Conservation (phyloP, 2,113 vertebrate species). For the Hoplias malabaricus region DNA sequence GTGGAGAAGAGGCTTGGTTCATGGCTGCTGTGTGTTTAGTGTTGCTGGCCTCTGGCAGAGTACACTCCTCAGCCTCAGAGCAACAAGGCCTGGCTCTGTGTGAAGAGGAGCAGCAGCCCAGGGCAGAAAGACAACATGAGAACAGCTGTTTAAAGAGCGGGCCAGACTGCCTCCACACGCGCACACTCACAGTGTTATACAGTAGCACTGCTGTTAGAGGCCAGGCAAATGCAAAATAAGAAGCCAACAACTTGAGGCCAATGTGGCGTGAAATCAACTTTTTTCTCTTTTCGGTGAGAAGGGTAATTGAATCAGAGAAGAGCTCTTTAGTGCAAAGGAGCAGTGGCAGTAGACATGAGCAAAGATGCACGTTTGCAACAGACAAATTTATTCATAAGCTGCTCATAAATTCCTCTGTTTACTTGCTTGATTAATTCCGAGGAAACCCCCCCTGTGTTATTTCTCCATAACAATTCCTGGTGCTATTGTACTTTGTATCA, state of each 20-base stretch:
- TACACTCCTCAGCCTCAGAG: not conserved
- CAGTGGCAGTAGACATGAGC: not conserved
- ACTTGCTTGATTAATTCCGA: too few relatives aligned
- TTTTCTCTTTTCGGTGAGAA: conserved; percentile 14
- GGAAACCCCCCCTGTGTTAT: too few relatives aligned
- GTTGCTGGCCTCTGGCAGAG: conserved; percentile 29
- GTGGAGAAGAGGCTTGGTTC: conserved; percentile 14
- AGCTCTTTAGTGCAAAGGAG: not conserved
- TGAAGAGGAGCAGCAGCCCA: not conserved
- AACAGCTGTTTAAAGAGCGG: conserved; percentile 45
- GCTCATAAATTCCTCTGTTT: too few relatives aligned
- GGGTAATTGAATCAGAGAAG: conserved; percentile 25
- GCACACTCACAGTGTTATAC: conserved; percentile 29
- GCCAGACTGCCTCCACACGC: conserved; percentile 5
- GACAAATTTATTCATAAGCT: too few relatives aligned
- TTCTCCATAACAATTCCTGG: too few relatives aligned
- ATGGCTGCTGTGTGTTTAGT: conserved; percentile 14
- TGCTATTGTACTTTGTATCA: too few relatives aligned
- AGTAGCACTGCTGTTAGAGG: conserved; percentile 41
- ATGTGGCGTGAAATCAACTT: conserved; percentile 30
- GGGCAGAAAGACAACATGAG: conserved; percentile 33
- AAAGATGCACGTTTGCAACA: not conserved
- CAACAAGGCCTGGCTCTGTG: conserved; percentile 46
- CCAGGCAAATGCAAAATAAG: conserved; percentile 10
- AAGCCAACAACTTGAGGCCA: conserved; percentile 19